phyloP scores from a whole-genome alignment of 2,113 vertebrate species.

The Petroica traversi region DNA sequence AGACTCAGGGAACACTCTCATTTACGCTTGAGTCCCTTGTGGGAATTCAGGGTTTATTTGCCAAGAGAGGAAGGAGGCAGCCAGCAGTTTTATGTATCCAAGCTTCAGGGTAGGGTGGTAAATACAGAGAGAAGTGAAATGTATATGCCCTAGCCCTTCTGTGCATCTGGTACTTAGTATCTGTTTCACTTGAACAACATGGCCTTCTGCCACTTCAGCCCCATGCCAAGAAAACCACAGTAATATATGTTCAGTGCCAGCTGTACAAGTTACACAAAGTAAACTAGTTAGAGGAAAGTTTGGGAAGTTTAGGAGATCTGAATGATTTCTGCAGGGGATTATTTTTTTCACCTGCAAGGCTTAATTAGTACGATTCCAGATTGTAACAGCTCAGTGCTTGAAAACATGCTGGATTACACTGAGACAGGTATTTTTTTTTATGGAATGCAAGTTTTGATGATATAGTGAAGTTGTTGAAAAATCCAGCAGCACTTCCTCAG shows the following conservation, averaged over 20 bases:
- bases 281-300: background rate
- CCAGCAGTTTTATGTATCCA: background rate
- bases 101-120: background rate
- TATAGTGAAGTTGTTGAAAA: background rate
- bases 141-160: background rate
- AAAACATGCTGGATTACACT: background rate
- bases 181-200: background rate
- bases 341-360: background rate
- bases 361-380: slow-evolving; percentile 26
- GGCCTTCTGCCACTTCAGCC: background rate
- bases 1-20: background rate
- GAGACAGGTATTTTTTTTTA: background rate
- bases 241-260: background rate
- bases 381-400: background rate
- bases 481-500: background rate
- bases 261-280: background rate
- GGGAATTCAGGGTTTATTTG: background rate
- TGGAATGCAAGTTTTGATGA: background rate
- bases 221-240: background rate
- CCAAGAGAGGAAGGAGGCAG: background rate
- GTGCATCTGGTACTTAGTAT: background rate
- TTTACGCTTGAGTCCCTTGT: background rate
- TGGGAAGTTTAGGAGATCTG: background rate
- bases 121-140: background rate
- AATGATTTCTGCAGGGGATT: background rate